These are phyloP conservation scores for Metallyticus violacea DNA, from an alignment of 2,888 invertebrate genomes.

Conservation along the genomic window DNA sequence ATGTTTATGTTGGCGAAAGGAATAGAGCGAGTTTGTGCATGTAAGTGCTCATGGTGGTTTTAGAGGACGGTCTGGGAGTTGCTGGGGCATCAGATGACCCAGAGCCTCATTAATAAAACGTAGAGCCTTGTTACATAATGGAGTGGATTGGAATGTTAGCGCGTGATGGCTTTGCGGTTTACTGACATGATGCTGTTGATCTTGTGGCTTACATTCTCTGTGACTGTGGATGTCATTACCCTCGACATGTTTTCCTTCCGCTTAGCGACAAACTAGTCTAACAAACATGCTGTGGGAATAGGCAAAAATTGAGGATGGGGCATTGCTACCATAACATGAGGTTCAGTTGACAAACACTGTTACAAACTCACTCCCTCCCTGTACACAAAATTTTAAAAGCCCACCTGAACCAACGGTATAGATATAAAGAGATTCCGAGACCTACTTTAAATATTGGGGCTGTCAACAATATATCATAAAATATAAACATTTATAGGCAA, in stretches of 20 bases:
- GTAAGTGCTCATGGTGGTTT: not conserved
- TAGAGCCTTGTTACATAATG: not conserved
- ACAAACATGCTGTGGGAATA: not conserved
- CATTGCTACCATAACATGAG: too few relatives aligned
- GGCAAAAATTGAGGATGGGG: not conserved
- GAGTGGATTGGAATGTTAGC: not conserved
- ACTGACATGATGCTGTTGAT: not conserved
- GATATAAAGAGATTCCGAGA: too few relatives aligned
- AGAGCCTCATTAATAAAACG: not conserved
- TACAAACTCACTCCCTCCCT: too few relatives aligned
- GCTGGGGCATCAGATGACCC: not conserved
- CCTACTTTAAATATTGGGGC: too few relatives aligned
- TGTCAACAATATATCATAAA: too few relatives aligned
- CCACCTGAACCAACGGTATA: too few relatives aligned
- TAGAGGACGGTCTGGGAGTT: not conserved
- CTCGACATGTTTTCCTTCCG: not conserved
- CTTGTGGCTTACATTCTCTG: not conserved
- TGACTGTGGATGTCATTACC: not conserved
- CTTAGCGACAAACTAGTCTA: not conserved
- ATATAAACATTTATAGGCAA: too few relatives aligned
- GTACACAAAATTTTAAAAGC: too few relatives aligned
- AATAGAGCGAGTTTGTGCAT: too few relatives aligned
- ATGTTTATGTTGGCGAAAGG: too few relatives aligned
- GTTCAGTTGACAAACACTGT: too few relatives aligned
- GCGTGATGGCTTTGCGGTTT: not conserved